Evolutionary conservation across 2,888 invertebrate species (phyloP).

Genomic region (Lycia hirtaria): DNA sequence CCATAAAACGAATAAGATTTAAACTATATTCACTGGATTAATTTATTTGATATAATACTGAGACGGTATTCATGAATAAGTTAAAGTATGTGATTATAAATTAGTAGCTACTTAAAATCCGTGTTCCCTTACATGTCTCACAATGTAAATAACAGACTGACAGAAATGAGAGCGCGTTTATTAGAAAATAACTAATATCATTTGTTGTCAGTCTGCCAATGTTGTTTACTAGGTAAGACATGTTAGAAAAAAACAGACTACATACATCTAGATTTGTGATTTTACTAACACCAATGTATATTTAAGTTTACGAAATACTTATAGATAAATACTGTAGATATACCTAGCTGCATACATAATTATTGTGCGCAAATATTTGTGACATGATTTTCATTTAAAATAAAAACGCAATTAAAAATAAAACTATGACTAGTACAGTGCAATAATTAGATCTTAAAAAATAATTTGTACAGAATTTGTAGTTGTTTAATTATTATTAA

Average conservation of each 20-base stretch:
- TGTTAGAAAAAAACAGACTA: too few species aligned
- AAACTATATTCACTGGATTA: too few species aligned
- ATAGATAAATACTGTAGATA: constrained; percentile 2
- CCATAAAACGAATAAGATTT: too few species aligned
- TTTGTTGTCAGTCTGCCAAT: too few species aligned
- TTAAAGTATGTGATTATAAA: too few species aligned
- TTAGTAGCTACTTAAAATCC: too few species aligned
- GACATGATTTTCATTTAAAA: constrained; percentile 36
- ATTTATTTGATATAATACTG: constrained; percentile 28
- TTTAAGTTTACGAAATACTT: constrained; percentile 28
- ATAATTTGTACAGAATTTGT: constrained; percentile 56
- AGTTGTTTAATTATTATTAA: constrained; percentile 39
- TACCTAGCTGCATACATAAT: constrained; percentile 34
- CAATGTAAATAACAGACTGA: too few species aligned
- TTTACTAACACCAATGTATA: constrained; percentile 41
- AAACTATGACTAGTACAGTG: constrained; percentile 57
- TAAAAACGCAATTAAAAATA: constrained; percentile 44
- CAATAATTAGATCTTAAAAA: constrained; percentile 49
- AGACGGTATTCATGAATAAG: too few species aligned
- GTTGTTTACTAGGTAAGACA: too few species aligned
- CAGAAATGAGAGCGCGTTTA: too few species aligned
- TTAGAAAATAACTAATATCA: too few species aligned
- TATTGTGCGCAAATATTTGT: constrained; percentile 38
- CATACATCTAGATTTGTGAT: constrained; percentile 17
- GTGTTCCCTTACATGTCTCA: too few species aligned